Conservation (phyloP, 2,113 vertebrate species). For the Edolisoma coerulescens region DNA sequence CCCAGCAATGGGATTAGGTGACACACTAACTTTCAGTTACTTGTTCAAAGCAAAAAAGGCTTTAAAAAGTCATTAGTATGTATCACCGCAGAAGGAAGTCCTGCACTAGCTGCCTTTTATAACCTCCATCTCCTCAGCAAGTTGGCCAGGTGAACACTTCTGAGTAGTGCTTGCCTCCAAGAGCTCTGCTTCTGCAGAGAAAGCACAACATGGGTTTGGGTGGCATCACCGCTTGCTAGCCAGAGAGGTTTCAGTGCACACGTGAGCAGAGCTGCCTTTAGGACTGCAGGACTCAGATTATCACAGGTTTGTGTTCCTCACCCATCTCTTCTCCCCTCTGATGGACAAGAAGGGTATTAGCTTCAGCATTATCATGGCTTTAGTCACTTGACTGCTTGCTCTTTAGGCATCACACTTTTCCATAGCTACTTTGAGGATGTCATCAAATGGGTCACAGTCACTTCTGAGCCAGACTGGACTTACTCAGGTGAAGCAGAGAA, state of each 20-base stretch:
- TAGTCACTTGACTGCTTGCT: background rate
- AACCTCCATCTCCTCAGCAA: background rate
- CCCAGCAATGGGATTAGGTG: background rate
- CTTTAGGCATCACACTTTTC: background rate
- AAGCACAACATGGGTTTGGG: background rate
- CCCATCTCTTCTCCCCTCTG: background rate
- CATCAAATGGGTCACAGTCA: background rate
- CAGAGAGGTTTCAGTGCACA: background rate
- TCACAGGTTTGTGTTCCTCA: background rate
- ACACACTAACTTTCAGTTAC: background rate
- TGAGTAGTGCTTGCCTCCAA: background rate
- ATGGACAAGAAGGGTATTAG: background rate
- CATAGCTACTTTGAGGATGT: background rate
- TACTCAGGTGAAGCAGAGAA: background rate
- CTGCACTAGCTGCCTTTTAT: background rate
- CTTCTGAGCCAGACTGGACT: background rate
- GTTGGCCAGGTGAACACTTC: background rate
- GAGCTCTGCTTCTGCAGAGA: background rate
- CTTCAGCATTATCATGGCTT: background rate
- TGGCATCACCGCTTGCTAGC: background rate
- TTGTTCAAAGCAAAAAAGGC: background rate
- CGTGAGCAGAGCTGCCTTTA: background rate
- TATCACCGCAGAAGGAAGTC: background rate
- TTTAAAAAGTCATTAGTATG: background rate
- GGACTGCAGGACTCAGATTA: background rate